Evolutionary conservation across 2,113 vertebrate genomes (phyloP).

Genomic region (Spheniscus mendiculus): DNA sequence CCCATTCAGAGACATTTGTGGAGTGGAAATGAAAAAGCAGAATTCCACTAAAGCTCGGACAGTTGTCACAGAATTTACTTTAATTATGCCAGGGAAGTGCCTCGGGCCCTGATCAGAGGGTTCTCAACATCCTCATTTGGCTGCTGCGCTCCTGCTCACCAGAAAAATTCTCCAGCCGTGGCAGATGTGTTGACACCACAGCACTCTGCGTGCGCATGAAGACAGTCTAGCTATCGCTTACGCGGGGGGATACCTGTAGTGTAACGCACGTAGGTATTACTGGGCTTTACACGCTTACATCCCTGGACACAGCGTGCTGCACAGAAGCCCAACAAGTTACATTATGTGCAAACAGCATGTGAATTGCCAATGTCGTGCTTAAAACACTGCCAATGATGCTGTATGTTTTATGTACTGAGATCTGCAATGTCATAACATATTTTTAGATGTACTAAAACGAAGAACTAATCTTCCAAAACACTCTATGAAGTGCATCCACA

Average conservation of each 20-base stretch:
- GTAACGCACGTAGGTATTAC: neutral
- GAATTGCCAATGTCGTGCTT: neutral
- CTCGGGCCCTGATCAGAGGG: neutral
- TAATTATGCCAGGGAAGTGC: neutral
- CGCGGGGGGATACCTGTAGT: rapidly evolving
- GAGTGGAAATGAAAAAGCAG: neutral
- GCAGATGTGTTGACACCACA: neutral
- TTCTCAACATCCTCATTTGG: neutral
- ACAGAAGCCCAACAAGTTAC: neutral
- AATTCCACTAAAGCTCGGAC: neutral
- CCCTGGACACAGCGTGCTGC: neutral
- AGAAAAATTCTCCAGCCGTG: neutral
- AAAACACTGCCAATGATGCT: neutral
- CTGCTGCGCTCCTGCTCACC: neutral
- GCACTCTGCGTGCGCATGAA: rapidly evolving
- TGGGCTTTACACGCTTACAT: neutral
- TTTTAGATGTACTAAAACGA: neutral
- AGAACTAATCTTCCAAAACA: neutral
- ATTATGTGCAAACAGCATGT: neutral
- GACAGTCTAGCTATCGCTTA: neutral
- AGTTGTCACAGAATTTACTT: neutral
- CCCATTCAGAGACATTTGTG: neutral
- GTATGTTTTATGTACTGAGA: neutral
- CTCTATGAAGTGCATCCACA: neutral
- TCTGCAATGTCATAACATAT: neutral